Evolutionary conservation across 2,113 vertebrate species (phyloP).

Genomic region (Oreochromis spilurus): DNA sequence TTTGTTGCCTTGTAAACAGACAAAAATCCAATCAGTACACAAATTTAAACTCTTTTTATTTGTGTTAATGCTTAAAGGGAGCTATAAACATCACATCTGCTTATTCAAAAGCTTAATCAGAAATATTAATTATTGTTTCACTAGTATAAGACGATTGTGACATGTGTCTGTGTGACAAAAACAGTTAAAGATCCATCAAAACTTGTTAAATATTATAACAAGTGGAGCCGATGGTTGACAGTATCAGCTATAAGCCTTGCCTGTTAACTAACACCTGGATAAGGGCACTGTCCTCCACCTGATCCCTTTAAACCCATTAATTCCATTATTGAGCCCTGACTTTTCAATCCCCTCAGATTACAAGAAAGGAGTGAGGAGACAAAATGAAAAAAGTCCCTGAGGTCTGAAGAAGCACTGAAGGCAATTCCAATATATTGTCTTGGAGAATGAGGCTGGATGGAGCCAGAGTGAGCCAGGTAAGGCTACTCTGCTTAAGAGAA

Average conservation of each 20-base stretch:
- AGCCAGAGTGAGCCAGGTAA: not conserved
- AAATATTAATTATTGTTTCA: not conserved
- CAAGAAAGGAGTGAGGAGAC: slow-evolving; percentile 23
- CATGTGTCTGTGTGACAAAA: not conserved
- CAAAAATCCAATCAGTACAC: not conserved
- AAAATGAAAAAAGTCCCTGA: slow-evolving; percentile 55
- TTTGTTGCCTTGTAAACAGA: not conserved
- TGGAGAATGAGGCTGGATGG: not conserved
- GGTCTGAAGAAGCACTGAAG: slow-evolving; percentile 42
- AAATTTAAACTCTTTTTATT: not conserved
- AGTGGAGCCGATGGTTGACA: not conserved
- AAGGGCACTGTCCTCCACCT: not conserved
- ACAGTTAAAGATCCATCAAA: not conserved
- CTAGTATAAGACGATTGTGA: not conserved
- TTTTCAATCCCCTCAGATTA: slow-evolving; percentile 54
- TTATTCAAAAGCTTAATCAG: not conserved
- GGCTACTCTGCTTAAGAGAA: not conserved
- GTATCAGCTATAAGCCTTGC: not conserved
- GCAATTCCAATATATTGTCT: slow-evolving; percentile 61
- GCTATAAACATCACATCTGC: not conserved
- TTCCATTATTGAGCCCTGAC: slow-evolving; percentile 59
- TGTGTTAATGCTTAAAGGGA: not conserved
- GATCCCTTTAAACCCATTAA: slow-evolving; percentile 47
- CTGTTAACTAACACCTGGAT: slow-evolving; percentile 11
- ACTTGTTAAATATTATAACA: not conserved